A percentile compares a stretch with the other conserved stretches of the same genome.
phyloP scores from a whole-genome alignment of 2,113 vertebrate species.

The Calidris pygmaea region DNA sequence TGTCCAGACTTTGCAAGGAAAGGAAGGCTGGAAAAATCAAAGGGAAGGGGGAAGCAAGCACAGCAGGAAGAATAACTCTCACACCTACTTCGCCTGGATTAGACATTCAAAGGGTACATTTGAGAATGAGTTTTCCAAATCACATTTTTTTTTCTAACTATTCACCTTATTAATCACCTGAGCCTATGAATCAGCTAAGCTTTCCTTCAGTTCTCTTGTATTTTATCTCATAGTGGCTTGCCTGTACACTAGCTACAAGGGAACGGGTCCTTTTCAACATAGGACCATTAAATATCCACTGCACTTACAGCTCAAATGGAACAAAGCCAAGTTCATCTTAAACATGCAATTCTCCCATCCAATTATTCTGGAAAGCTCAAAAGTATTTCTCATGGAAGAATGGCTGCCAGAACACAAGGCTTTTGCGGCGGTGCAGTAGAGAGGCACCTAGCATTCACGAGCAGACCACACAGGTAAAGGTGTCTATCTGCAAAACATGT shows the following conservation, averaged over 20 bases:
- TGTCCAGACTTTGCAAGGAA: neutral
- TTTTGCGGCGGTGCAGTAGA: neutral
- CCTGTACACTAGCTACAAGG: neutral
- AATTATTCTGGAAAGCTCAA: neutral
- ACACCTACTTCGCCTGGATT: neutral
- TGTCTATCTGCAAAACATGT: neutral
- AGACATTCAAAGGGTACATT: neutral
- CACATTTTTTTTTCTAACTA: neutral
- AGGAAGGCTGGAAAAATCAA: neutral
- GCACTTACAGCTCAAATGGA: neutral
- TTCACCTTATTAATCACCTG: neutral
- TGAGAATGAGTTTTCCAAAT: neutral
- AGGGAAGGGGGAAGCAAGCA: neutral
- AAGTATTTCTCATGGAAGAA: neutral
- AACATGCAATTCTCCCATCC: neutral
- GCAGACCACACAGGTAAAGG: neutral
- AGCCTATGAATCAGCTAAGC: neutral
- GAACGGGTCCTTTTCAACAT: neutral
- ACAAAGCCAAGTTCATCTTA: neutral
- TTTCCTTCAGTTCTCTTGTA: neutral
- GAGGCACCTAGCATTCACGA: accelerated
- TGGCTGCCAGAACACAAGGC: neutral
- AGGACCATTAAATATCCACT: neutral
- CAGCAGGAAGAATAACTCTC: neutral
- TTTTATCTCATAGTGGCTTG: neutral